These are phyloP conservation scores for Tinea trinotella DNA, from an alignment of 2,888 invertebrate genomes.

Conservation along the genomic window DNA sequence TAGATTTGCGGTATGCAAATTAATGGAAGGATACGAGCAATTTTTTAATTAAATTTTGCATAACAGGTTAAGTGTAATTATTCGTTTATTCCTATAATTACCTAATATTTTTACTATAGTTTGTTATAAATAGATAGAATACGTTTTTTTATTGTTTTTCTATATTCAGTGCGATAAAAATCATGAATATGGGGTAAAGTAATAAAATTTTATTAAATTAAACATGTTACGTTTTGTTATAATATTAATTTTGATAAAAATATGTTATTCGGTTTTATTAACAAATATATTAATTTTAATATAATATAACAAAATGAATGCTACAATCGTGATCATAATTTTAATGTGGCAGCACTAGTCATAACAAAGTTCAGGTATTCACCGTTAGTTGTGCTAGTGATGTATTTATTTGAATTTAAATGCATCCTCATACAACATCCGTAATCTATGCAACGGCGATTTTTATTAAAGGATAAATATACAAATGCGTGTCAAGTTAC, in stretches of 20 bases:
- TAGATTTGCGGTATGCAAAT: neutral
- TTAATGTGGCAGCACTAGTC: neutral
- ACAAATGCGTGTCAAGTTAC: too few relatives aligned
- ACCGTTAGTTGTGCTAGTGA: neutral
- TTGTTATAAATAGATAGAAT: too few relatives aligned
- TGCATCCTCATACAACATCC: too few relatives aligned
- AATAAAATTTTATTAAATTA: too few relatives aligned
- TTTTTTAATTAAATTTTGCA: neutral
- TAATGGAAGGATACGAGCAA: slow-evolving; percentile 3
- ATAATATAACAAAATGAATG: neutral
- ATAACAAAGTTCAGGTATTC: neutral
- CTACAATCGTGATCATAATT: neutral
- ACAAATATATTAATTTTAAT: neutral
- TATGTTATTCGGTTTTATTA: too few relatives aligned
- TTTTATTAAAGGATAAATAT: too few relatives aligned
- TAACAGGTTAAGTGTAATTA: neutral
- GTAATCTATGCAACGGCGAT: neutral
- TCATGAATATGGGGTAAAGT: too few relatives aligned
- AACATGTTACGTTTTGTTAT: too few relatives aligned
- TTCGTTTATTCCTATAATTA: neutral
- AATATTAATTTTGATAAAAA: too few relatives aligned
- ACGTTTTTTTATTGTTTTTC: too few relatives aligned
- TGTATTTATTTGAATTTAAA: neutral
- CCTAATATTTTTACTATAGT: too few relatives aligned
- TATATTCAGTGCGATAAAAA: too few relatives aligned